These are phyloP conservation scores for Seira musarum DNA, from an alignment of 2,888 invertebrate genomes.

Conservation along the genomic window DNA sequence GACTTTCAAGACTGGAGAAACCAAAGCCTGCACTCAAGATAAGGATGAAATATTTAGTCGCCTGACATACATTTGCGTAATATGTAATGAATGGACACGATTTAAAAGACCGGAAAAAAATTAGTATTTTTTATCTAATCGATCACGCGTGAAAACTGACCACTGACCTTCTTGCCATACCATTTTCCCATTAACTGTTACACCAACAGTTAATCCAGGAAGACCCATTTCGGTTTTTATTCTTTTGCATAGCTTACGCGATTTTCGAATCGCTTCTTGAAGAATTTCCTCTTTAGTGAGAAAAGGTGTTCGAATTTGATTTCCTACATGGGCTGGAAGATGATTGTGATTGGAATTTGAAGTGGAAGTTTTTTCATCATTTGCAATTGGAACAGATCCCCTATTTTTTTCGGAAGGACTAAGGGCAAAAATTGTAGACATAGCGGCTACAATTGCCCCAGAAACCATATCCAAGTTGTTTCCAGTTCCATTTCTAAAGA, in stretches of 20 bases:
- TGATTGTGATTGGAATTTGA: no score
- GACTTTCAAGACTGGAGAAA: conserved; percentile 76
- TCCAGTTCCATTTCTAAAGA: conserved; percentile 40
- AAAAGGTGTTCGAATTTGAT: no score
- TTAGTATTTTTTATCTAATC: background rate
- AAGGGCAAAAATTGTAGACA: conserved; percentile 32
- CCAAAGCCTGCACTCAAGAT: conserved; percentile 73
- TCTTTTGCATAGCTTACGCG: conserved; percentile 65
- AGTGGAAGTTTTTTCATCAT: no score
- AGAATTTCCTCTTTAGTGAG: conserved; percentile 19
- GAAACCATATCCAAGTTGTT: conserved; percentile 25
- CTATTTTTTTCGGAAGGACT: conserved; percentile 3
- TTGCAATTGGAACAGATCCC: no score
- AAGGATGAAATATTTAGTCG: conserved; percentile 9
- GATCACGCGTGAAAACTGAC: background rate
- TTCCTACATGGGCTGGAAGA: no score
- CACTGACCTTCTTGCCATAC: conserved; percentile 73
- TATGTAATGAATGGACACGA: background rate
- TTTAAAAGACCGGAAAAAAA: background rate
- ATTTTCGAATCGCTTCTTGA: conserved; percentile 63
- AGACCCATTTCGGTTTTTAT: conserved; percentile 70
- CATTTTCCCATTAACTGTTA: conserved; percentile 73
- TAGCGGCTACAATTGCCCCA: conserved; percentile 35
- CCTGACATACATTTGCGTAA: no score
- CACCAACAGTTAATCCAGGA: conserved; percentile 74